Evolutionary conservation across 2,797 vertebrate species (phyloP), one percentile per base, ranked within the genome.

Genomic region (Adrianichthys oophorus): DNA sequence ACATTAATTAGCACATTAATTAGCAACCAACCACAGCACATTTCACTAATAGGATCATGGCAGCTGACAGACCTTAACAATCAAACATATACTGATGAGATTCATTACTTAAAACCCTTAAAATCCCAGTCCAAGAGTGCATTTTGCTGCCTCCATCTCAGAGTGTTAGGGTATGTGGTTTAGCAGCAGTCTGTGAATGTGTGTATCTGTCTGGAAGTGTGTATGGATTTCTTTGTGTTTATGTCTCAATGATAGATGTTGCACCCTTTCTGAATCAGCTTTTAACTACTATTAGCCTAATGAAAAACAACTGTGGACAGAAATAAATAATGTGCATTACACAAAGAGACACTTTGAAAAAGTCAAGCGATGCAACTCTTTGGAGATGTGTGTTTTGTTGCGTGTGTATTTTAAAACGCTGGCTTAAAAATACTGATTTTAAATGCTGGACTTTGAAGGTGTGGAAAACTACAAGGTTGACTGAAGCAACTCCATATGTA

Each of bases 201-300:
- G 58, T 29, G 32, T 52, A 57, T 48, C 37, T 65, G 61, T 70
- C 45, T 72, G 62, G 48, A 70, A 56, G 68, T 65, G 68, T 61
- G 41, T 79, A 72, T 80, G 54, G 67, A 77, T 82, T 77, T 77
- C 19, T 72, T 62, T 81, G 66, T 78, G 48, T 70, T 78, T 62
- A 54, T 85, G 74, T 81, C 69, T 68, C 68, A 43, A 65, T 84
- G 78, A 85, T 85, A 68, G 70, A 86, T 81, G 70, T 61, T 53
- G 74, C 68, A 70, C 70, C 72, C 72, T 73, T 52, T 80, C 75
- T 78, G 80, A 80, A 87, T 83, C 73, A 82, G 79, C 86, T 78
- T 86, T 87, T 70, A 85, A 83, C 59, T 68, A 75, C 83, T 78
- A 86, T 89, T 88, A 87, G 76, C 68, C 60, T 84, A 90, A 87